These are phyloP conservation scores for Eumeta japonica DNA, from an alignment of 1,140 invertebrate species.

Conservation along the genomic window DNA sequence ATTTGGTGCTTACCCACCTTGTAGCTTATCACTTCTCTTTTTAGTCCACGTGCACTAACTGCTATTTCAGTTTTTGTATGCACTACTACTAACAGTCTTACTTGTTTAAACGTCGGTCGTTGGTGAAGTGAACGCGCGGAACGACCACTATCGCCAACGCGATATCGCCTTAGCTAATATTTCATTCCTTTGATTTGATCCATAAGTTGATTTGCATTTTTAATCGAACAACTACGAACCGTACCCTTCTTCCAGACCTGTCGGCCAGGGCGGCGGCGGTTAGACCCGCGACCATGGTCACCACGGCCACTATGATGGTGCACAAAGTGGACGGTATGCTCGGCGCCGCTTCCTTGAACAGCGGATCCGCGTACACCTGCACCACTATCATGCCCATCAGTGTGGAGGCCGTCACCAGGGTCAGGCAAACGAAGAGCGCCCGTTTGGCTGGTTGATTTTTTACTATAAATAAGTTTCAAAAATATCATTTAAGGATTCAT, in stretches of 20 bases:
- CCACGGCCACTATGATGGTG: slow-evolving; percentile 26
- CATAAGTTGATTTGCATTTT: background rate
- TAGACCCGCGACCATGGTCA: slow-evolving; percentile 16
- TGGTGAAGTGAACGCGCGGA: no score
- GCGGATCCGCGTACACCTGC: slow-evolving; percentile 10
- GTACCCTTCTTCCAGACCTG: slow-evolving; percentile 28
- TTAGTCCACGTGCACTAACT: no score
- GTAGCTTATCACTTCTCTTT: no score
- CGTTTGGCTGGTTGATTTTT: slow-evolving; percentile 12
- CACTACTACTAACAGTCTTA: no score
- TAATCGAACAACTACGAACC: slow-evolving; percentile 4
- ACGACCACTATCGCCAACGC: no score
- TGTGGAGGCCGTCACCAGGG: background rate
- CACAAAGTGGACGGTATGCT: slow-evolving; percentile 15
- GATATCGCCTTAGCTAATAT: no score
- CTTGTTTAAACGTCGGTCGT: no score
- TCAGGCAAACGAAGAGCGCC: slow-evolving; percentile 1
- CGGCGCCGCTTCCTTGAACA: slow-evolving; percentile 13
- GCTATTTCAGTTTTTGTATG: no score
- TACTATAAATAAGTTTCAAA: slow-evolving; percentile 11
- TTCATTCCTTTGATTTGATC: background rate
- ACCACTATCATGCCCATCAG: slow-evolving; percentile 13
- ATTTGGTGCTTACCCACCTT: no score
- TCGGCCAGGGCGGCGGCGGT: slow-evolving; percentile 26
- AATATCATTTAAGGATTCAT: background rate